Conservation (phyloP, 2,113 vertebrate species). For the Lagopus leucura region DNA sequence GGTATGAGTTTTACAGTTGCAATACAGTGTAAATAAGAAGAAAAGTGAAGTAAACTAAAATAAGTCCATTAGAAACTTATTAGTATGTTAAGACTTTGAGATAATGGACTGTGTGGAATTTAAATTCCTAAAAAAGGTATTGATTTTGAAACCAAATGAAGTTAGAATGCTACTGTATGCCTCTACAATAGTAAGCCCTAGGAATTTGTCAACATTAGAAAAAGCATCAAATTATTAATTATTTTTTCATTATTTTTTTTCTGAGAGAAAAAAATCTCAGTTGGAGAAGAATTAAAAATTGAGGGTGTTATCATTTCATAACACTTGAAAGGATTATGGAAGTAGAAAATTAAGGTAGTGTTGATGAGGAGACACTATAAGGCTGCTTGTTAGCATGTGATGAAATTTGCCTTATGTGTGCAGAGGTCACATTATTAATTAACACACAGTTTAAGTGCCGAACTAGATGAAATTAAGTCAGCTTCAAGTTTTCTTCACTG, state of each 20-base stretch:
- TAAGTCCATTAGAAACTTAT: not conserved
- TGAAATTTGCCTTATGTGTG: conserved; percentile 11
- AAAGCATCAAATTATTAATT: not conserved
- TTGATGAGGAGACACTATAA: conserved; percentile 25
- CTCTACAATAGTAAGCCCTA: not conserved
- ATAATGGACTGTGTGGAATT: not conserved
- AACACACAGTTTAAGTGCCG: conserved; percentile 46
- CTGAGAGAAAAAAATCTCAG: not conserved
- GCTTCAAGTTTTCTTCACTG: conserved; percentile 34
- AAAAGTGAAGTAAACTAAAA: not conserved
- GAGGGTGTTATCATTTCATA: conserved; percentile 4
- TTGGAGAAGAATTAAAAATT: not conserved
- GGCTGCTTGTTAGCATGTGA: conserved; percentile 19
- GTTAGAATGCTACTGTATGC: not conserved
- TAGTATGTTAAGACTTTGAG: not conserved
- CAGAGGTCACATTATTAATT: conserved; percentile 51
- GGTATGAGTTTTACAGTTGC: not conserved
- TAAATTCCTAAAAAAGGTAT: not conserved
- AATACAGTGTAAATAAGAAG: not conserved
- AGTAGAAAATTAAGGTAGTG: conserved; percentile 13
- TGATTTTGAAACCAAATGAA: not conserved
- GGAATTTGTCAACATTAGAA: not conserved
- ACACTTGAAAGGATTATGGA: conserved; percentile 19
- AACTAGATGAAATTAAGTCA: conserved; percentile 59
- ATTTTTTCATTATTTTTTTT: not conserved